Evolutionary conservation across 2,797 vertebrate genomes (phyloP).

Genomic region (Brachyrhaphis roseni): DNA sequence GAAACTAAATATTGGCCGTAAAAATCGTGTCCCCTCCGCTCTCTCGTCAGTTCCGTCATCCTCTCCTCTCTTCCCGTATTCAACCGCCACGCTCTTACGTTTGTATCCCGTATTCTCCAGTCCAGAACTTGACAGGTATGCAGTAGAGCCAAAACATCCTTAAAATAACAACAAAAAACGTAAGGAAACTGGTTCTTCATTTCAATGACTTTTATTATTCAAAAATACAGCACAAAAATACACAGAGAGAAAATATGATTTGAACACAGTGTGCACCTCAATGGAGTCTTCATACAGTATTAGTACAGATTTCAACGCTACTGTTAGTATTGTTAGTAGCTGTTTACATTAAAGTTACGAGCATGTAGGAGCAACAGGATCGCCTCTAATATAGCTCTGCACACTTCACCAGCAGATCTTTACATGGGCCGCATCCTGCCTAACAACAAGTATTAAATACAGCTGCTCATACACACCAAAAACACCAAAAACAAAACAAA

Average conservation of each 20-base stretch:
- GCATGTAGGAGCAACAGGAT: conserved; percentile 44
- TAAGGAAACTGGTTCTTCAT: background rate
- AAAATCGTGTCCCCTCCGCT: no score
- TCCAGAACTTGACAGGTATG: no score
- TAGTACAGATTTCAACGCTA: conserved; percentile 75
- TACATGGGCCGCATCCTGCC: conserved; percentile 44
- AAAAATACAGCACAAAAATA: conserved; percentile 84
- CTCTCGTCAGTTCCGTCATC: no score
- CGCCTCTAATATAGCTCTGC: conserved; percentile 43
- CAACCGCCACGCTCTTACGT: no score
- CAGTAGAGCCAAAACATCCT: no score
- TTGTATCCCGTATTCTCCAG: no score
- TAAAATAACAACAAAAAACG: background rate
- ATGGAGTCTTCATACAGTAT: conserved; percentile 67
- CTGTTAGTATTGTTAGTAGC: conserved; percentile 74
- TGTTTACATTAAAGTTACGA: conserved; percentile 48
- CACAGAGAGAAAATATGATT: conserved; percentile 68
- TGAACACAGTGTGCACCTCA: conserved; percentile 70
- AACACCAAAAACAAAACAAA: conserved; percentile 1
- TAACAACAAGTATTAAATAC: conserved; percentile 22
- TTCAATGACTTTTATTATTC: conserved; percentile 79
- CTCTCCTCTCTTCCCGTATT: no score
- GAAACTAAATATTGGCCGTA: no score
- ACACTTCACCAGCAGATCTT: conserved; percentile 56
- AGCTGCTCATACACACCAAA: background rate